These are phyloP conservation scores for Scaptomyza pallida DNA, from an alignment of 1,140 invertebrate species.

Conservation along the genomic window DNA sequence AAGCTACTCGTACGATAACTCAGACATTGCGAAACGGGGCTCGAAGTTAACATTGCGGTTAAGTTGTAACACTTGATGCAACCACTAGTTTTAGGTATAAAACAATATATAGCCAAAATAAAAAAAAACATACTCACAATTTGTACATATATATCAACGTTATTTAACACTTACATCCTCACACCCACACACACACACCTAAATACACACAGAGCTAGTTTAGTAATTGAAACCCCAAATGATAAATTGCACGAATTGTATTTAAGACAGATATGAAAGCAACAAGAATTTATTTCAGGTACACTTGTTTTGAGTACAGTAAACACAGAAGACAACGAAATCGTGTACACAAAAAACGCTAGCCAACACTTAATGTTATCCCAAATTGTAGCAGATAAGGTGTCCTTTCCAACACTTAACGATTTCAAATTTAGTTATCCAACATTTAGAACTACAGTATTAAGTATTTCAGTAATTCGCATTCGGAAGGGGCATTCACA, in stretches of 20 bases:
- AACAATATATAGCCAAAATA: too few species aligned
- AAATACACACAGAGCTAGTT: slow-evolving; percentile 9
- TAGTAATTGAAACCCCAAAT: slow-evolving; percentile 5
- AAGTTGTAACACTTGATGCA: slow-evolving; percentile 63
- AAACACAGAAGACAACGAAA: slow-evolving; percentile 71
- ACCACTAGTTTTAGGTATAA: slow-evolving; percentile 39
- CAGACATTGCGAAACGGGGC: slow-evolving; percentile 67
- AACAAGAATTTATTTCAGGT: slow-evolving; percentile 71
- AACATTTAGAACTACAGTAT: too few species aligned
- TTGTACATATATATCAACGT: slow-evolving; percentile 18
- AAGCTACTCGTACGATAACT: slow-evolving; percentile 52
- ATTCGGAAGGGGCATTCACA: slow-evolving; percentile 35
- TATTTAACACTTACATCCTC: slow-evolving; percentile 19
- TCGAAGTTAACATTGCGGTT: slow-evolving; percentile 84
- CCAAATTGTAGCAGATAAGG: slow-evolving; percentile 14
- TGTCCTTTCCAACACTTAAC: slow-evolving; percentile 25
- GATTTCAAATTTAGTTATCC: neutral
- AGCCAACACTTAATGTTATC: slow-evolving; percentile 21
- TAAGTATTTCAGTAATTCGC: neutral
- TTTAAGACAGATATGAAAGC: slow-evolving; percentile 28
- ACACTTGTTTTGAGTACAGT: slow-evolving; percentile 62
- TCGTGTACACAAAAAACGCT: slow-evolving; percentile 44
- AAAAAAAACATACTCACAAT: slow-evolving; percentile 10
- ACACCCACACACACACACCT: slow-evolving; percentile 10
- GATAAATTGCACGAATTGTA: slow-evolving; percentile 18